Evolutionary conservation across 2,113 vertebrate species (phyloP).

Genomic region (Periophthalmodon schlosseri): DNA sequence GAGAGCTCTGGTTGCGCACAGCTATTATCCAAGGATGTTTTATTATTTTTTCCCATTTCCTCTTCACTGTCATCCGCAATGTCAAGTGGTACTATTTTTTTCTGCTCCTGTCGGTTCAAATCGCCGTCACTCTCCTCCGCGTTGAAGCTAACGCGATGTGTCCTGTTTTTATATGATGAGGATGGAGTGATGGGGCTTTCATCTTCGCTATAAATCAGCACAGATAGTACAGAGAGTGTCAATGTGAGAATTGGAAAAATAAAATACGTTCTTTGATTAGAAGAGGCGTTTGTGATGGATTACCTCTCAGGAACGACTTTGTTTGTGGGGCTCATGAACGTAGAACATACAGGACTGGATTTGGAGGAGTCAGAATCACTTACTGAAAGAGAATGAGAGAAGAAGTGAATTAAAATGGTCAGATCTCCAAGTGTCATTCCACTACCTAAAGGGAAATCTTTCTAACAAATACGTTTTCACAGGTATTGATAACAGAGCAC

Average conservation of each 20-base stretch:
- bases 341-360: conserved; percentile 63
- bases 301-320: conserved; percentile 78
- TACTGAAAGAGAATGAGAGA: conserved; percentile 44
- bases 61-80: conserved; percentile 41
- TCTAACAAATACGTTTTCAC: too few species aligned
- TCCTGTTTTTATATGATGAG: conserved; percentile 47
- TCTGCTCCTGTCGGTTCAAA: conserved; percentile 44
- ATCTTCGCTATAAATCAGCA: conserved; percentile 66
- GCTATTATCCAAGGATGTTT: conserved; percentile 19
- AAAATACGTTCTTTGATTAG: not conserved
- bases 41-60: conserved; percentile 13
- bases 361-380: conserved; percentile 62
- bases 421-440: not conserved
- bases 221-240: conserved; percentile 1
- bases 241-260: not conserved
- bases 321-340: conserved; percentile 69
- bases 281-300: not conserved
- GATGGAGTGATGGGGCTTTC: conserved; percentile 69
- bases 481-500: too few species aligned
- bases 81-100: conserved; percentile 20
- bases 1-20: conserved; percentile 3
- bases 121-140: conserved; percentile 38
- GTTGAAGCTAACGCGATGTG: conserved; percentile 39
- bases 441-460: not conserved
- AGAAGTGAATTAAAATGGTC: not conserved